A percentile compares a stretch with the other conserved stretches of the same genome.
These are phyloP conservation scores for Nansenia antarctica DNA, from an alignment of 2,113 vertebrate species.

Conservation along the genomic window DNA sequence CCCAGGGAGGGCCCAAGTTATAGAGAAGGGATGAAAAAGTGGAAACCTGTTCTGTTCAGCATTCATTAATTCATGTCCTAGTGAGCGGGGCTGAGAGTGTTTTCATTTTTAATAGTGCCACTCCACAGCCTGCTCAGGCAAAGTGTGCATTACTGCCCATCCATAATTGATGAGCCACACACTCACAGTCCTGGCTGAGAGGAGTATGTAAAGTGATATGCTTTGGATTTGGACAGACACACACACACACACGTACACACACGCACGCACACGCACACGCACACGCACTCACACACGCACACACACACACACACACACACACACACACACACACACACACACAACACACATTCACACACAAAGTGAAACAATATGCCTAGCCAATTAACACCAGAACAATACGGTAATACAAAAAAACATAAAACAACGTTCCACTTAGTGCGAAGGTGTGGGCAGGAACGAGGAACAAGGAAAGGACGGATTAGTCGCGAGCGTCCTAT, in stretches of 20 bases:
- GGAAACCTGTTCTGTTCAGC: neutral
- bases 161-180: slow-evolving; percentile 67
- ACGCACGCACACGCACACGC: neutral
- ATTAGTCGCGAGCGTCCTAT: too few species aligned
- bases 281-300: too few species aligned
- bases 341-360: too few species aligned
- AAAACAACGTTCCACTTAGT: too few species aligned
- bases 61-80: slow-evolving; percentile 53
- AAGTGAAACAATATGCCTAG: too few species aligned
- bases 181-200: slow-evolving; percentile 36
- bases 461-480: too few species aligned
- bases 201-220: slow-evolving; percentile 56
- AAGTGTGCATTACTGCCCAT: slow-evolving; percentile 70
- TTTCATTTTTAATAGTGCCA: slow-evolving; percentile 53
- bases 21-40: neutral
- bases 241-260: neutral
- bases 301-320: too few species aligned
- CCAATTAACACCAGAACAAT: too few species aligned
- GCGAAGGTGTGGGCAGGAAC: too few species aligned
- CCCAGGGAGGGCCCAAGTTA: neutral
- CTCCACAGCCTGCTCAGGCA: slow-evolving; percentile 46
- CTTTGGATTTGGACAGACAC: slow-evolving; percentile 3
- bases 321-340: too few species aligned
- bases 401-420: too few species aligned
- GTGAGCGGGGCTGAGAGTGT: slow-evolving; percentile 38